phyloP scores from a whole-genome alignment of 2,888 invertebrate species.

The Erannis defoliaria region DNA sequence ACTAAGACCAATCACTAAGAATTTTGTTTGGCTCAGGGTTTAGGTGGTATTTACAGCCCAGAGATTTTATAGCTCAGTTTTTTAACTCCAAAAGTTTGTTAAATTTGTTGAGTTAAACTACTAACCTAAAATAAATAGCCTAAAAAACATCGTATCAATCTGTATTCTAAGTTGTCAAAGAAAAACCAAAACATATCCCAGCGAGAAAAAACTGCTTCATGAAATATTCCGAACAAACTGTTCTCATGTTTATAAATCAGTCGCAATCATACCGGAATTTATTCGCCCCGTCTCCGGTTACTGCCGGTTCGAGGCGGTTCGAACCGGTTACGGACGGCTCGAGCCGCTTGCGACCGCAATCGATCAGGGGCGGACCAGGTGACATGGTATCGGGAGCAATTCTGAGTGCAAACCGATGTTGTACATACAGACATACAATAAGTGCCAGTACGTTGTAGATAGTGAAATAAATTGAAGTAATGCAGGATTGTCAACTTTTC shows the following conservation, averaged over 20 bases:
- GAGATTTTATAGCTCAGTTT: too few species aligned
- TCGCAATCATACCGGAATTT: slow-evolving; percentile 31
- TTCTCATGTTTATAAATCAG: slow-evolving; percentile 36
- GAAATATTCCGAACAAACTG: slow-evolving; percentile 30
- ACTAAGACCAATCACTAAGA: too few species aligned
- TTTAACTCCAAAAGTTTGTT: too few species aligned
- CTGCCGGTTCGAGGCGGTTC: slow-evolving; percentile 16
- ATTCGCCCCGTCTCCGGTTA: slow-evolving; percentile 24
- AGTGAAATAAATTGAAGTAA: too few species aligned
- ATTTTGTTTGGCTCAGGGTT: too few species aligned
- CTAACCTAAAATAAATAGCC: not conserved
- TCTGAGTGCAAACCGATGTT: slow-evolving; percentile 30
- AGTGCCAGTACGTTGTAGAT: too few species aligned
- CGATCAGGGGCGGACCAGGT: slow-evolving; percentile 25
- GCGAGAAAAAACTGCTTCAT: slow-evolving; percentile 18
- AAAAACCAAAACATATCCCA: slow-evolving; percentile 10
- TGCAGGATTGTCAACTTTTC: not conserved
- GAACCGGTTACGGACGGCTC: slow-evolving; percentile 19
- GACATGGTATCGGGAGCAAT: slow-evolving; percentile 17
- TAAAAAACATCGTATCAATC: not conserved
- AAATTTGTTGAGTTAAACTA: too few species aligned
- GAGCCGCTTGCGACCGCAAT: slow-evolving; percentile 21
- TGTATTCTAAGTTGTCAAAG: not conserved
- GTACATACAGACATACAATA: not conserved
- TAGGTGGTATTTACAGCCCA: too few species aligned